These are phyloP conservation scores for Megaleporinus macrocephalus DNA, from an alignment of 2,113 vertebrate genomes.

Conservation along the genomic window DNA sequence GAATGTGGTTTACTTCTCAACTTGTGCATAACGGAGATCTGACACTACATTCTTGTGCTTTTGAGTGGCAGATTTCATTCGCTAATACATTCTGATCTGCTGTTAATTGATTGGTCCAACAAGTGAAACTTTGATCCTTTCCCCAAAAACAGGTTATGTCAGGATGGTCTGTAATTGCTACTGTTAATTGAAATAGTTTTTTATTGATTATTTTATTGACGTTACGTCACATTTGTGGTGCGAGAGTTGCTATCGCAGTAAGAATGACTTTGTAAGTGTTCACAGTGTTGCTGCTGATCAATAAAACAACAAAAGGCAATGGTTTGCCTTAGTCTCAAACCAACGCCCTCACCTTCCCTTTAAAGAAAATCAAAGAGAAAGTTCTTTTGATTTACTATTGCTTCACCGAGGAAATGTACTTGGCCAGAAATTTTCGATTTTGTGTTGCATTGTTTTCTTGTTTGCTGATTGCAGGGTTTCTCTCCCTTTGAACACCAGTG, in stretches of 20 bases:
- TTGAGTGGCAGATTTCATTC: no score
- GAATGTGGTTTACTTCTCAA: no score
- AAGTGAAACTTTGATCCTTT: neutral
- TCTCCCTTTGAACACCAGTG: neutral
- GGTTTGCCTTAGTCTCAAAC: neutral
- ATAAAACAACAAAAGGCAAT: neutral
- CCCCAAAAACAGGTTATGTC: neutral
- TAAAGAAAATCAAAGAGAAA: slow-evolving; percentile 5
- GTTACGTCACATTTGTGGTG: neutral
- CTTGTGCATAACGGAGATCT: no score
- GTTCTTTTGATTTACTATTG: neutral
- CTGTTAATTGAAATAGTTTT: neutral
- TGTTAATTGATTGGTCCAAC: no score
- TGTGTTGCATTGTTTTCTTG: neutral
- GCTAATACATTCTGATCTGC: no score
- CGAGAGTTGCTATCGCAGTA: neutral
- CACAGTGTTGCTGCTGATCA: neutral
- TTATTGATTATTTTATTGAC: neutral
- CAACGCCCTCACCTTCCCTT: neutral
- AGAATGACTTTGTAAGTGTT: neutral
- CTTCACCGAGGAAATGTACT: slow-evolving; percentile 15
- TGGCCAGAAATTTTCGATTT: neutral
- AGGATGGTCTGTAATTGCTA: neutral
- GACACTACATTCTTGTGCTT: no score
- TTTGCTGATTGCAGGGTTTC: neutral